Conservation (phyloP, 2,113 vertebrate species). For the Tenrec ecaudatus region DNA sequence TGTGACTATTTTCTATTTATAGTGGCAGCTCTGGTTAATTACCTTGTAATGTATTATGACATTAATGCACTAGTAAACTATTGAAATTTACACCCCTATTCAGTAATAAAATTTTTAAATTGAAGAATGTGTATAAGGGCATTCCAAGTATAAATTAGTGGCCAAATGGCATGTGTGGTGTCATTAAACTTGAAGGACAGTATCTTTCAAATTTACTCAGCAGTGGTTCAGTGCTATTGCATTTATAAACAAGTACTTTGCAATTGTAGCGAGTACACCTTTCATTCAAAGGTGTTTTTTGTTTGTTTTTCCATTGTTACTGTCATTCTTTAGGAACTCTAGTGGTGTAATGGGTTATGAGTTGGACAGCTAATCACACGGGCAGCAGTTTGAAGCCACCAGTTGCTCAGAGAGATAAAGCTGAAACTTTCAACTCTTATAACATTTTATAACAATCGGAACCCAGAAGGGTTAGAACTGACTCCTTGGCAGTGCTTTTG, state of each 20-base stretch:
- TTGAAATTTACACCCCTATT: constrained; percentile 83
- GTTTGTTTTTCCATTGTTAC: background rate
- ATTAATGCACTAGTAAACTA: constrained; percentile 88
- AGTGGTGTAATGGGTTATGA: no score
- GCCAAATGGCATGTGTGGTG: constrained; percentile 77
- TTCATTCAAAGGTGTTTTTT: constrained; percentile 19
- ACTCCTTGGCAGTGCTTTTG: no score
- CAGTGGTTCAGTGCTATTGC: constrained; percentile 34
- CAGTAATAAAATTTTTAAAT: constrained; percentile 77
- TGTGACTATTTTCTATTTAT: constrained; percentile 81
- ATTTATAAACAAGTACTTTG: constrained; percentile 14
- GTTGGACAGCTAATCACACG: no score
- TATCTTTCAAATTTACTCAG: constrained; percentile 66
- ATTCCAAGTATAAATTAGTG: constrained; percentile 82
- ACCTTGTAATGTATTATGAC: constrained; percentile 85
- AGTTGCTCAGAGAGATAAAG: no score
- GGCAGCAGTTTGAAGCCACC: no score
- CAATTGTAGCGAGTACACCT: background rate
- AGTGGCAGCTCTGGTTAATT: constrained; percentile 86
- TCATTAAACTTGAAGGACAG: constrained; percentile 66
- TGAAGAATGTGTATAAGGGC: constrained; percentile 84
- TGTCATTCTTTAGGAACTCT: no score
- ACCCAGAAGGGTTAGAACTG: no score
- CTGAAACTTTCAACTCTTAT: no score
- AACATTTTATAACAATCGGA: no score